Percentiles rank a stretch among this genome's conserved stretches.
Conservation (phyloP, 53 echinoderm and acorn worm genomes). For the Apostichopus leukothele region DNA sequence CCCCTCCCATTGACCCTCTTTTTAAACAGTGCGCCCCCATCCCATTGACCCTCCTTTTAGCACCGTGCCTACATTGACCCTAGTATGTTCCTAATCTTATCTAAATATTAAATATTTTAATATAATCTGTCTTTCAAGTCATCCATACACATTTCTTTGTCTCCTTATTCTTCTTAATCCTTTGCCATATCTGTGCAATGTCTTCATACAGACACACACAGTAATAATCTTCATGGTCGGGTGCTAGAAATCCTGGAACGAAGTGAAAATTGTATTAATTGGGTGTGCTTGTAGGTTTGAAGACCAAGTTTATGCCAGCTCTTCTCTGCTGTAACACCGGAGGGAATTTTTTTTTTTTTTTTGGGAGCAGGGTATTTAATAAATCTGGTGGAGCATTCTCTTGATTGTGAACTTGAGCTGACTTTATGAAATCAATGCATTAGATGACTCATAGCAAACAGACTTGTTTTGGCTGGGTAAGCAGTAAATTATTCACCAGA, state of each 20-base stretch:
- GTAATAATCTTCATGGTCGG: not conserved
- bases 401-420: not conserved
- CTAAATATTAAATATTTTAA: too few relatives aligned
- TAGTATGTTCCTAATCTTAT: too few relatives aligned
- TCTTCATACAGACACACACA: not conserved
- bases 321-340: not conserved
- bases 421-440: not conserved
- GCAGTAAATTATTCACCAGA: not conserved
- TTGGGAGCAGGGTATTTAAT: not conserved
- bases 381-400: not conserved
- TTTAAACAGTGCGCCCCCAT: too few relatives aligned
- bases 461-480: not conserved
- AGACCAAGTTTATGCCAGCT: not conserved
- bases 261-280: not conserved
- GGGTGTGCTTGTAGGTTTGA: not conserved
- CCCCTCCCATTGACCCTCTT: too few relatives aligned
- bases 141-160: too few relatives aligned
- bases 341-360: not conserved
- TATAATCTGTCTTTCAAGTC: too few relatives aligned
- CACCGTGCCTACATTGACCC: too few relatives aligned
- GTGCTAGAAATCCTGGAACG: constrained; percentile 19
- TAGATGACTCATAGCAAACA: not conserved
- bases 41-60: too few relatives aligned
- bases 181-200: too few relatives aligned
- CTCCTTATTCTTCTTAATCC: too few relatives aligned